Evolutionary conservation across 2,113 vertebrate species (phyloP), one percentile per base, ranked within the genome.

Genomic region (Cryptomyrus ogoouensis): DNA sequence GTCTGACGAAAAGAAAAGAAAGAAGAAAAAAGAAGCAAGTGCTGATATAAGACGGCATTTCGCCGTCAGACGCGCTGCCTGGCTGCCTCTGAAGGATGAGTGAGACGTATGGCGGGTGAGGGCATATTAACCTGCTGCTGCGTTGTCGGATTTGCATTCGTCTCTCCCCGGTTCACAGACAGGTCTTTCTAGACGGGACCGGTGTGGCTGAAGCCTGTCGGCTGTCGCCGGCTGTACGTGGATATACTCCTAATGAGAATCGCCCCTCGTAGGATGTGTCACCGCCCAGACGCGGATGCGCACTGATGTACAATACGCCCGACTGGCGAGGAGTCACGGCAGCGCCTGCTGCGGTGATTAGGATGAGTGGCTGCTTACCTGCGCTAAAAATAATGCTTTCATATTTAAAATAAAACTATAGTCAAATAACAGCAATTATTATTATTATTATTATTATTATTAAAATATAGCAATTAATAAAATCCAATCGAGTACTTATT

Each of bases 161-260:
- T 87, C n/a, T 53, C 27, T 53, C 83, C 85, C 50, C 27, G 85
- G 85, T 53, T 53, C 49, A 35, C 85, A 87, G 85, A 35, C 85
- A 35, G 85, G 27, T 53, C 50, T 86, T 50, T 27, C n/a, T 50
- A 44, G 35, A 46, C 83, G 46, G 46, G 17, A 84, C 42, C 24
- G 83, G 83, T 47, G 47, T 86, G 83, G 83, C 83, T 53, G 85
- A 35, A 87, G 50, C 35, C 85, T 53, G 85, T 87, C 50, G 50
- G 85, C 85, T 27, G 85, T 53, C 50, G n/a, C 85, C n/a, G 50
- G 50, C 27, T 27, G 49, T 87, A 39, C 49, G 24, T 50, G 85
- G 27, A 52, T 47, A 87, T 31, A 39, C 50, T 53, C 47, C 85
- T 87, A 87, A 87, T 87, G 85, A 87, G 85, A 87, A 84, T 47